Conservation (phyloP, 2,888 invertebrate genomes). For the Hypercompe scribonia region DNA sequence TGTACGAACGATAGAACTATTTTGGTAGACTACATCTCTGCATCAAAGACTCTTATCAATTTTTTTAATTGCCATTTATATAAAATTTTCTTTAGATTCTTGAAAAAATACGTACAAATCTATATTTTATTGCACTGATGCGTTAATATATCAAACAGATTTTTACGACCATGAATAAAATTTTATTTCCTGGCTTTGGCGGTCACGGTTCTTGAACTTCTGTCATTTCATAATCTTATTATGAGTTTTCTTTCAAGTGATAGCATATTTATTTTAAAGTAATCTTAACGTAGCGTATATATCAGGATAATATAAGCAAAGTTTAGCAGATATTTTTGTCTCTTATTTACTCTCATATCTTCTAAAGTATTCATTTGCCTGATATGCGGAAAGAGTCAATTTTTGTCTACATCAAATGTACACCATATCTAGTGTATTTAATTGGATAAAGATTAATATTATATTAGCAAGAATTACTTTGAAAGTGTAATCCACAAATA, state of each 20-base stretch:
- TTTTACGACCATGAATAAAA: neutral
- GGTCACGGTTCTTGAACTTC: neutral
- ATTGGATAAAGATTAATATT: too few species aligned
- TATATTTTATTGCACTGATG: neutral
- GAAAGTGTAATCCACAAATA: too few species aligned
- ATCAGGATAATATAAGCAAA: neutral
- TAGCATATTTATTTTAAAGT: neutral
- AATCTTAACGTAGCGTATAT: neutral
- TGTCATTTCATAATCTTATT: neutral
- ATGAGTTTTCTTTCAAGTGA: neutral
- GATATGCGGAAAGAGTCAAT: too few species aligned
- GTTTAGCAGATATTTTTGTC: too few species aligned
- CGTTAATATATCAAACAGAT: neutral
- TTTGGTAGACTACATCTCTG: neutral
- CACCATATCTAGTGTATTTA: too few species aligned
- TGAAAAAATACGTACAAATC: neutral
- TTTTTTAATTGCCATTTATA: neutral
- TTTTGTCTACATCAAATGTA: too few species aligned
- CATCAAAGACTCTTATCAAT: neutral
- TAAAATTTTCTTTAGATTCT: neutral
- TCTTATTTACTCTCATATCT: too few species aligned
- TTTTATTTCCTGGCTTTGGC: neutral
- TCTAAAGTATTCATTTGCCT: too few species aligned
- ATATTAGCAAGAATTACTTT: too few species aligned
- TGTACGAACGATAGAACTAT: neutral